Evolutionary conservation across 2,113 vertebrate genomes (phyloP).

Genomic region (Rhynchopsitta pachyrhyncha): DNA sequence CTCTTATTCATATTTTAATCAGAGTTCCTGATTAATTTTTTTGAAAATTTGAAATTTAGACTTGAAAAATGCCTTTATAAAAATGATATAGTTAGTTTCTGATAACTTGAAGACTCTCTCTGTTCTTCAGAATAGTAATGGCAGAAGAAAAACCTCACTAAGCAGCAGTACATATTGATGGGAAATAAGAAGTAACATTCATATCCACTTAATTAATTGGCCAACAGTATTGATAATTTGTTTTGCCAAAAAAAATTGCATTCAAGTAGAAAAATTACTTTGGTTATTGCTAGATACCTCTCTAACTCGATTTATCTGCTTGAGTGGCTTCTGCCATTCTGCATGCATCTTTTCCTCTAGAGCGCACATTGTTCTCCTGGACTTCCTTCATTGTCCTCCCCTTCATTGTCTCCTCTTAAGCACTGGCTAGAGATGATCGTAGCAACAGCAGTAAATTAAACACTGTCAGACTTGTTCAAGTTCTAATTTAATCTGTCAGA

Average conservation of each 20-base stretch:
- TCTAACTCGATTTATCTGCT: not conserved
- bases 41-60: not conserved
- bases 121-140: not conserved
- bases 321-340: not conserved
- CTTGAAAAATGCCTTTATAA: not conserved
- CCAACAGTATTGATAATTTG: not conserved
- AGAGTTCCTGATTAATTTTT: not conserved
- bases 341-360: fast-evolving
- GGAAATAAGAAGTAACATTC: not conserved
- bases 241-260: not conserved
- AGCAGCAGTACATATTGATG: not conserved
- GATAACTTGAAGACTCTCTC: not conserved
- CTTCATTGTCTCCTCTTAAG: not conserved
- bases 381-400: not conserved
- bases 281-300: not conserved
- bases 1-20: not conserved
- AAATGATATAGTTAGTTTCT: not conserved
- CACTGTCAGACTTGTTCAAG: not conserved
- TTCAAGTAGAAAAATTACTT: not conserved
- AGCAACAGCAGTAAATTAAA: not conserved
- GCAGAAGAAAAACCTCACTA: not conserved
- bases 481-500: not conserved
- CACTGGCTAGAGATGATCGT: not conserved
- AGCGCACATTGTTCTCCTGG: not conserved
- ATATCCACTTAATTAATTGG: not conserved